Base-by-base conservation (phyloP, 2,888 invertebrate species). In the Oxytorus armatus region DNA sequence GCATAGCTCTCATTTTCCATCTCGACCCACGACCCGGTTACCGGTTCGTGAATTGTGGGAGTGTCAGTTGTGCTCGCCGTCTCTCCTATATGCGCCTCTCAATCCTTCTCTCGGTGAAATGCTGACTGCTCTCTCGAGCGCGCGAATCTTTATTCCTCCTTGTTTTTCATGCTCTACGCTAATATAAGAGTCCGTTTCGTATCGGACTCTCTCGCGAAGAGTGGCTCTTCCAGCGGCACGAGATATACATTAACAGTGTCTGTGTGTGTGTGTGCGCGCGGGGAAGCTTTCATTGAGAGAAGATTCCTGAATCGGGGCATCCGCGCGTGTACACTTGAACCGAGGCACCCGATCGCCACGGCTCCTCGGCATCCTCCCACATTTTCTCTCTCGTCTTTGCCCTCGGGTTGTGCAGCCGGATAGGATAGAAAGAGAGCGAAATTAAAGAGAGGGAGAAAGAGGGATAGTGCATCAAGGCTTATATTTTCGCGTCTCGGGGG, bases 21-120 rank as follows among this genome's bases (percentile, higher is more conserved):
- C 65, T 66, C 57, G 57, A 57, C 75, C 55, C 66, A 57, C 72
- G 79, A 76, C 76, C 76, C 44, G 66, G 75, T 79, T 79, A 65
- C 75, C 51, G 79, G 75, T 72, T 79, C 76, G 72, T 79, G 79
- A 72, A 79, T 79, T 61, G 79, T 72, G 76, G 76, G 79, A 76
- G 79, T 79, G 79, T 66, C 79, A 23, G 29, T 29, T 33, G 36
- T 21, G 21, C 14, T 42, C n/a, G n/a, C n/a, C n/a, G 25, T 14
- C 18, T 29, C 18, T 55, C 51, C 21, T n/a, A n/a, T n/a, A n/a
- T 55, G 63, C 33, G 61, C 69, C 79, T 63, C 79, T 72, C n/a
- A 76, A 76, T 39, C 53, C 76, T 66, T 76, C 29, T 47, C 72
- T n/a, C n/a, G n/a, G 65, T 59, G 66, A 59, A 59, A 65, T 65